Conservation (phyloP, 2,797 vertebrate species). For the Cynodonichthys magdalenae region DNA sequence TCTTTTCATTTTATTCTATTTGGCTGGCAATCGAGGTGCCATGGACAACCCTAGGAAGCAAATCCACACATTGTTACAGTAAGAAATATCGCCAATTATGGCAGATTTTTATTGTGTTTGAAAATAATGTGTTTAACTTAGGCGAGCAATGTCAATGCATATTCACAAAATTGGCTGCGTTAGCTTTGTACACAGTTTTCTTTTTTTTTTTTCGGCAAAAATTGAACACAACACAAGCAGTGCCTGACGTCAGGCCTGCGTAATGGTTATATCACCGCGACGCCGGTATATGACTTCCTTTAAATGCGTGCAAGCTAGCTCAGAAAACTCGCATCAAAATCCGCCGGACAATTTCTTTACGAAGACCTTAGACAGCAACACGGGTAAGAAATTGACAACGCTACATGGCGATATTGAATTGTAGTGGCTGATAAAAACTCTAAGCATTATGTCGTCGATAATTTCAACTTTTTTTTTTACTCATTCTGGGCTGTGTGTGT, state of each 20-base stretch:
- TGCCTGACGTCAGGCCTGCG: conserved; percentile 29
- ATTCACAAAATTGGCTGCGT: rapidly evolving
- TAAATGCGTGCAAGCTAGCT: not conserved
- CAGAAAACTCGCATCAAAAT: not conserved
- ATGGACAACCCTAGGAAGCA: not conserved
- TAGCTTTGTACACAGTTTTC: not conserved
- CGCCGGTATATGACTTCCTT: conserved; percentile 35
- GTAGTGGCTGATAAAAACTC: too few species aligned
- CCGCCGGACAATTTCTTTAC: not conserved
- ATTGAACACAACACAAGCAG: not conserved
- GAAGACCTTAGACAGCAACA: too few species aligned
- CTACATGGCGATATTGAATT: too few species aligned
- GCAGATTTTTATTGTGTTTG: not conserved
- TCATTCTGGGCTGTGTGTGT: too few species aligned
- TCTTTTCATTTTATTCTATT: too few species aligned
- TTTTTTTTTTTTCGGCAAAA: rapidly evolving
- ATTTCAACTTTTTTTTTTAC: too few species aligned
- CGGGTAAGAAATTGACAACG: conserved; percentile 27
- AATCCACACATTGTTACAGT: not conserved
- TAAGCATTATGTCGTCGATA: too few species aligned
- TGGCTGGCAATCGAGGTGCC: too few species aligned
- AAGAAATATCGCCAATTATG: not conserved
- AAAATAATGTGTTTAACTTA: too few species aligned
- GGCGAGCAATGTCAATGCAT: too few species aligned
- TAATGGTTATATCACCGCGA: conserved; percentile 17